Conservation (phyloP, 2,797 vertebrate genomes). For the Catamblyrhynchus diadema region DNA sequence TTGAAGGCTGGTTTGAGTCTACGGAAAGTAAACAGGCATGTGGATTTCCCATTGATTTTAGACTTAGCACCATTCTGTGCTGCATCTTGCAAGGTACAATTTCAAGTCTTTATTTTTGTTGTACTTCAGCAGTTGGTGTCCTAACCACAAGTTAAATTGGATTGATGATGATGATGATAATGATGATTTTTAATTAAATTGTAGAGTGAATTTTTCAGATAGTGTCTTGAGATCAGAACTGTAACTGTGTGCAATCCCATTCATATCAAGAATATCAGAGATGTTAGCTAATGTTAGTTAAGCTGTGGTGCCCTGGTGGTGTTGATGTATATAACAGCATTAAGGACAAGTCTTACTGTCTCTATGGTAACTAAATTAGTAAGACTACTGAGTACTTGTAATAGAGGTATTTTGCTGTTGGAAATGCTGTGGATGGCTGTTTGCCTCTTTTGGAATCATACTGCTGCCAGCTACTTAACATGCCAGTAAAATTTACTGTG, state of each 20-base stretch:
- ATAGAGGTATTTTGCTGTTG: not conserved
- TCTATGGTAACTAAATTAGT: not conserved
- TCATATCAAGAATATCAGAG: not conserved
- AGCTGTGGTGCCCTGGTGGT: not conserved
- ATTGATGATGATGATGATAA: not conserved
- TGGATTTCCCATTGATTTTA: constrained; percentile 91
- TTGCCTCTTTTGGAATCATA: not conserved
- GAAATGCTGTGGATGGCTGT: not conserved
- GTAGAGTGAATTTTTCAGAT: not conserved
- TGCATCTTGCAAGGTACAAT: constrained; percentile 88
- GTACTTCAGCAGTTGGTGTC: not conserved
- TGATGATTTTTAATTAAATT: not conserved
- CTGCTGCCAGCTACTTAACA: not conserved
- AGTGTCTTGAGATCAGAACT: not conserved
- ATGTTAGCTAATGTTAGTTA: not conserved
- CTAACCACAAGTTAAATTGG: not conserved
- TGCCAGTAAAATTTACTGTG: not conserved
- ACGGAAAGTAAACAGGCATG: constrained; percentile 95
- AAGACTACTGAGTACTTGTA: not conserved
- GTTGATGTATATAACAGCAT: not conserved
- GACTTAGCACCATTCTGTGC: constrained; percentile 96
- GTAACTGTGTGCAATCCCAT: not conserved
- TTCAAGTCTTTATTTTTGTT: not conserved
- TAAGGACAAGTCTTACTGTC: not conserved
- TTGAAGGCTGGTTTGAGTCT: constrained; percentile 92